Base-by-base conservation (phyloP, 2,113 vertebrate species). In the Clarias magur region DNA sequence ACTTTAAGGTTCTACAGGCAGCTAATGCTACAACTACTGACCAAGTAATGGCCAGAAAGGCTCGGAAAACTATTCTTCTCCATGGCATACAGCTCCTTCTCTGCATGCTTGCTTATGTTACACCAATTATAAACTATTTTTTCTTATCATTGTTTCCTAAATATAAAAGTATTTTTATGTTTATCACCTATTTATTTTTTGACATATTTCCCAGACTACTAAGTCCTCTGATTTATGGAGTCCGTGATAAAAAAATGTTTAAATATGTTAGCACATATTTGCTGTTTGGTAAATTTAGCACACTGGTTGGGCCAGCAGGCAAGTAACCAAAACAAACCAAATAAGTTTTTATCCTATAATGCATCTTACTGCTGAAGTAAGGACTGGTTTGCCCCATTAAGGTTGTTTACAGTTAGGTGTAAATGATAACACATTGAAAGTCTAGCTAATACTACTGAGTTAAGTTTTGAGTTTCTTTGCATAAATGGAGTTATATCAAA, bases 1-100 rank as follows among this genome's bases (percentile, higher is more conserved):
- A 94, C 76, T 53, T 93, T 57, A 92, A 76, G 80, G 89, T 93
- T 15, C 9, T 93, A 9, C 65, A 82, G 1, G 80, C 86, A 5
- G 91, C 91, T 9, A 90, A 17, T 80, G 54, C 73, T 1, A 90
- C 48, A 8, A 81, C 53, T 2, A 72, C 86, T 0, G 75, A 90
- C 42, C 68, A 54, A 27, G 70, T 68, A 60, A 93, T 89, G 0
- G 90, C 90, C 38, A 89, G 73, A 86, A 93, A 91, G 0, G 91
- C 92, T n/a, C 84, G n/a, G 12, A 91, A 91, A 83, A 93, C 93
- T 27, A 92, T 93, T 84, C 76, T 93, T 68, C 86, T 94, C 34
- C 92, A 94, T 27, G 92, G 90, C 3, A 80, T 88, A 19, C 93
- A 93, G 89, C 91, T 93, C 21, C 4, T 92, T 63, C 42, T 93